Base-by-base conservation (phyloP, 2,113 vertebrate species). In the Neolamprologus brichardi region DNA sequence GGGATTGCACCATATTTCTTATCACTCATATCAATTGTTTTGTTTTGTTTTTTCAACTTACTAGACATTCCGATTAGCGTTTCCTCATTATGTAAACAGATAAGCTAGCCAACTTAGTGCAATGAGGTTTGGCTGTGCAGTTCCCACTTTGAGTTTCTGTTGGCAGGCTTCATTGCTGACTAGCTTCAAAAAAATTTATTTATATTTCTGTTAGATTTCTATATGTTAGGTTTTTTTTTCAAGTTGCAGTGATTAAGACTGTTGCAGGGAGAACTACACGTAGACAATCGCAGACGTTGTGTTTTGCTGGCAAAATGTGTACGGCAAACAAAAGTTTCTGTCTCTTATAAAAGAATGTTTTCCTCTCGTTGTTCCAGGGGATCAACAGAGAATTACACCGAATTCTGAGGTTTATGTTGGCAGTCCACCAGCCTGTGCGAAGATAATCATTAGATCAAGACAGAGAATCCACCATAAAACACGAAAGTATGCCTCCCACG, bases 331-430 rank as follows among this genome's bases (percentile, higher is more conserved):
- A 53, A 32, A 1, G 52, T 53, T 46, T 81, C 11, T 51, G 6
- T 84, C n/a, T 54, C 14, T 58, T 25, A 17, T 1, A 8, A 46
- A 20, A 52, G 4, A 32, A 23, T 84, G 9, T 51, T 81, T 56
- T 52, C 20, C 28, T 56, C n/a, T 37, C 6, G 12, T 32, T 75
- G 46, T 46, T 54, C 17, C 14, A 28, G 34, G 30, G 54, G 70
- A 78, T 87, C 79, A 62, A 13, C 3, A 4, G 6, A 12, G 39
- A 78, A 25, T 56, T 28, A 54, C 23, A 79, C 9, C 3, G 8
- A 72, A 84, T 41, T 64, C 62, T 54, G 15, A 30, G 75, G 51
- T 88, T 88, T 84, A n/a, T 53, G 49, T 90, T 91, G 89, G 89
- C 86, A 82, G 32, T 12, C 23, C 44, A 56, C 32, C 77, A 85